These are phyloP conservation scores for Halichoerus grypus DNA, from an alignment of 2,113 vertebrate genomes.

Conservation along the genomic window DNA sequence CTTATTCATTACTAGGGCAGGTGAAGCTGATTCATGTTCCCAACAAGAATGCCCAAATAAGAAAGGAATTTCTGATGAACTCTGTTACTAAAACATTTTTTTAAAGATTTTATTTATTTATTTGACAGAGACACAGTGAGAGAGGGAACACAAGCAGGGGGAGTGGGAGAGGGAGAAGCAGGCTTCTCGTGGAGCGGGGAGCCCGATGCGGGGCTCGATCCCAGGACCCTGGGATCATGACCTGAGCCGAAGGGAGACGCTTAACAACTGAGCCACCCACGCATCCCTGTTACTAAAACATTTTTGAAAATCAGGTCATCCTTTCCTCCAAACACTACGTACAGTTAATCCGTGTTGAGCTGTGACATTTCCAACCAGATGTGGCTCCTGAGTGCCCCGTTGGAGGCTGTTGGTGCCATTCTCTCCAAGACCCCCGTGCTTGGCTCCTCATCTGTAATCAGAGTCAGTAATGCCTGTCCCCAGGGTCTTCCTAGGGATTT, in stretches of 20 bases:
- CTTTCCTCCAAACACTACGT: background rate
- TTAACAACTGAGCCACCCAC: too few relatives aligned
- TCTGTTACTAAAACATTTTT: background rate
- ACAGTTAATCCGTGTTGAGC: background rate
- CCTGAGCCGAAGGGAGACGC: too few relatives aligned
- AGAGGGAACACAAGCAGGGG: too few relatives aligned
- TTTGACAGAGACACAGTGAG: too few relatives aligned
- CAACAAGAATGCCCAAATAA: background rate
- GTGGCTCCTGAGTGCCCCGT: background rate
- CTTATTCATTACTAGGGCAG: background rate
- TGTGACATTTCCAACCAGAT: background rate
- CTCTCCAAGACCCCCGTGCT: background rate
- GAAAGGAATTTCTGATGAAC: constrained; percentile 33
- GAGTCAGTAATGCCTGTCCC: background rate
- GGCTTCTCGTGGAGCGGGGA: too few relatives aligned
- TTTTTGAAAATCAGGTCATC: background rate
- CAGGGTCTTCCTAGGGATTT: background rate
- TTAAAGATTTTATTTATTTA: too few relatives aligned
- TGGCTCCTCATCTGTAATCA: background rate
- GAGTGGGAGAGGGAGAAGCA: too few relatives aligned
- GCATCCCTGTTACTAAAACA: background rate
- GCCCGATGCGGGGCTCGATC: too few relatives aligned
- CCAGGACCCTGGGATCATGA: too few relatives aligned
- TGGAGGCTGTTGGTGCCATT: background rate
- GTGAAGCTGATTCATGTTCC: background rate